Percentiles rank a stretch among this genome's conserved stretches.
Conservation (phyloP, 2,113 vertebrate genomes). For the Egretta garzetta region DNA sequence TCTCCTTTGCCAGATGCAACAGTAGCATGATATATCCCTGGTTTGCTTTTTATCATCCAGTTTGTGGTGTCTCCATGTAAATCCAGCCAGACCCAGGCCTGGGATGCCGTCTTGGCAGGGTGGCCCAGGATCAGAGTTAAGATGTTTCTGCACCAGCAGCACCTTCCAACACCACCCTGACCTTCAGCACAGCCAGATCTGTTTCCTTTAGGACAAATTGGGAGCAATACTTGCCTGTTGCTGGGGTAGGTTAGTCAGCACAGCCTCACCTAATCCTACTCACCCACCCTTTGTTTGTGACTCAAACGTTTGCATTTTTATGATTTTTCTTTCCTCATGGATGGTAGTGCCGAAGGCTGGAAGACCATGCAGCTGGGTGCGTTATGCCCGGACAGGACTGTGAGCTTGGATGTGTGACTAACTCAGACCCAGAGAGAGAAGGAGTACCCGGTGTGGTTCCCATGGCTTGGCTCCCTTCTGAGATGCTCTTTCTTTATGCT, state of each 20-base stretch:
- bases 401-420: not conserved
- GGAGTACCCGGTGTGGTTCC: not conserved
- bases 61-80: not conserved
- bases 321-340: not conserved
- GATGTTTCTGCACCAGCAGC: not conserved
- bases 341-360: not conserved
- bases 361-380: slow-evolving; percentile 2
- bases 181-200: not conserved
- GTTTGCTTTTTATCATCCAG: not conserved
- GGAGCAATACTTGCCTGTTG: not conserved
- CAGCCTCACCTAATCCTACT: slow-evolving; percentile 5
- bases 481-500: not conserved
- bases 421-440: not conserved
- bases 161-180: not conserved
- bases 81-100: not conserved
- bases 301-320: slow-evolving; percentile 39
- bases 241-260: slow-evolving; percentile 54
- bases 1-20: not conserved
- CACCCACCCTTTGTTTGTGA: slow-evolving; percentile 46
- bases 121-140: not conserved
- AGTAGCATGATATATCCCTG: not conserved
- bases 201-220: not conserved
- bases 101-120: not conserved
- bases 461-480: not conserved
- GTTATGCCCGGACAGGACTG: slow-evolving; percentile 33